Base-by-base conservation (phyloP, 1,140 invertebrate species). In the Chrysoperla carnea region DNA sequence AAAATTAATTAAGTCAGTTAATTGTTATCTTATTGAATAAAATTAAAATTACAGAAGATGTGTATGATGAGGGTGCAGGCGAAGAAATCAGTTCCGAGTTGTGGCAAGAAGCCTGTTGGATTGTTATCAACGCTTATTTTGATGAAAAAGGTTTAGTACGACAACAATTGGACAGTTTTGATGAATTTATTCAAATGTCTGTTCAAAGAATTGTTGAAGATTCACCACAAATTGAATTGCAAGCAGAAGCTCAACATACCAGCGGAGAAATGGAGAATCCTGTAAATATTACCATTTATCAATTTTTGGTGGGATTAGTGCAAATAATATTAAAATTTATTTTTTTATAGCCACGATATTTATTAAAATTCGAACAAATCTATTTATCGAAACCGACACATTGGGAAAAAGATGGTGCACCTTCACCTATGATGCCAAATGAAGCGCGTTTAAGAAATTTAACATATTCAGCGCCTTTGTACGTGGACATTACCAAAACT, bases 31-130 rank as follows among this genome's bases (percentile, higher is more conserved):
- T n/a, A n/a, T n/a, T n/a, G n/a, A n/a, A n/a, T 23, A 23, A 23
- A 23, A 3, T 23, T 23, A 3, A 23, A 23, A 23, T 23, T 23
- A 3, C 17, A 23, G 17, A 43, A 72, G 77, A 79, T 57, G 71
- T 75, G 55, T 79, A 73, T 58, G 78, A 80, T 43, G 79, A 81
- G 52, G 81, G 84, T 50, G 82, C 88, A 50, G 70, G 70, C 9
- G 84, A 87, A 59, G 90, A 95, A 65, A 92, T 96, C 52, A 91
- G 89, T 9, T 80, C 87, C 11, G 90, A 95, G 57, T 64, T 95
- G 42, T 97, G 92, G 92, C 91, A 99, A 66, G 95, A 99, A 72
- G 94, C 94, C n/a, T 98, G 93, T 57, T 99, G 95, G 95, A 95
- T 97, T 60, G 93, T 99, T 36, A 99, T 99, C 53, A 94, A 92